These are phyloP conservation scores for Mionectes olivaceus DNA, from an alignment of 2,797 vertebrate species.

Conservation along the genomic window DNA sequence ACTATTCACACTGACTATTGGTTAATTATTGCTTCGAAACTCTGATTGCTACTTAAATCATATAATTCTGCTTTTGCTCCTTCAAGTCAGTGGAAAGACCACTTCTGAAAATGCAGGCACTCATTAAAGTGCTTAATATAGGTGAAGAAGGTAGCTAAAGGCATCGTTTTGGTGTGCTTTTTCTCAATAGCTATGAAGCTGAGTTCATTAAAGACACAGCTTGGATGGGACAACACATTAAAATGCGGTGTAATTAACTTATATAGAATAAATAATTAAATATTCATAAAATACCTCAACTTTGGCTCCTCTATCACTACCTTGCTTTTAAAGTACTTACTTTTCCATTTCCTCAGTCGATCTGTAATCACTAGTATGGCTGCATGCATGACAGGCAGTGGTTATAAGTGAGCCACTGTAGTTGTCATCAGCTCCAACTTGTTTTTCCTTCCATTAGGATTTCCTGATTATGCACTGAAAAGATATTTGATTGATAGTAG, in stretches of 20 bases:
- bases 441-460: constrained; percentile 34
- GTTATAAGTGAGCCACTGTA: constrained; percentile 6
- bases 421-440: constrained; percentile 29
- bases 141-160: background rate
- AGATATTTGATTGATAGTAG: constrained; percentile 70
- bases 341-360: constrained; percentile 17
- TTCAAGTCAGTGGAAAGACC: background rate
- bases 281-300: background rate
- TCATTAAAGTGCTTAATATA: background rate
- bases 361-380: background rate
- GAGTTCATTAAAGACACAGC: background rate
- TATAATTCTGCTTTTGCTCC: background rate
- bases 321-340: constrained; percentile 2
- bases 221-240: background rate
- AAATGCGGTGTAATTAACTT: background rate
- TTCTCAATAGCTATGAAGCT: background rate
- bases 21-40: background rate
- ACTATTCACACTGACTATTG: background rate
- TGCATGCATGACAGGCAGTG: background rate
- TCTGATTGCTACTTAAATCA: background rate
- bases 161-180: background rate
- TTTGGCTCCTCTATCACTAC: background rate
- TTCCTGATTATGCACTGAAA: constrained; percentile 32
- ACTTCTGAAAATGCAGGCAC: background rate
- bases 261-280: background rate